Evolutionary conservation across 1,140 invertebrate genomes (phyloP).

Genomic region (Melanaphis sacchari): DNA sequence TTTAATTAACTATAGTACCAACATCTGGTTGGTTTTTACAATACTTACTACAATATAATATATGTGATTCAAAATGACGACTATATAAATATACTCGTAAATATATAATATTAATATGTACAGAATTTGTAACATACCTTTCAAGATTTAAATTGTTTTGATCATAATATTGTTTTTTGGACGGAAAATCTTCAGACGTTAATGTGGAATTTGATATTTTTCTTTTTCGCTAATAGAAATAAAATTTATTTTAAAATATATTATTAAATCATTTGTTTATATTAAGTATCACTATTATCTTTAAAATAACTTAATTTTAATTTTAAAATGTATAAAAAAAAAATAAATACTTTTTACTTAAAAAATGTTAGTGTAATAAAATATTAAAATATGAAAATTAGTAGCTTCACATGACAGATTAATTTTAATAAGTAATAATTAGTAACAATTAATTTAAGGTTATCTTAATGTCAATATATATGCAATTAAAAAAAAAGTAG

Average conservation of each 20-base stretch:
- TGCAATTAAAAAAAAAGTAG: background rate
- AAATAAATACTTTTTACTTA: background rate
- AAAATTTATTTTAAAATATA: background rate
- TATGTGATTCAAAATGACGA: background rate
- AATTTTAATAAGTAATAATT: too few species aligned
- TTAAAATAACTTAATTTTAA: background rate
- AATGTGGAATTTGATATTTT: slow-evolving; percentile 55
- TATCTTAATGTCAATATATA: background rate
- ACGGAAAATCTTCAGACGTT: slow-evolving; percentile 55
- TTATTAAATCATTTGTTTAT: background rate
- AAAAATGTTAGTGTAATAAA: background rate
- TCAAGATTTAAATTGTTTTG: slow-evolving; percentile 54
- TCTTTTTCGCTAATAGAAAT: slow-evolving; percentile 42
- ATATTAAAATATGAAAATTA: background rate
- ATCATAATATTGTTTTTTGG: slow-evolving; percentile 58
- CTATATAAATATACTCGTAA: background rate
- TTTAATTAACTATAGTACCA: background rate
- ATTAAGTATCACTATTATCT: background rate
- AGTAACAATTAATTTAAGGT: background rate
- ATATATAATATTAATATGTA: background rate
- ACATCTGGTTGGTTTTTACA: too few species aligned
- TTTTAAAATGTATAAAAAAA: background rate
- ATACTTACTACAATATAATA: background rate
- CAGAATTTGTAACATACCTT: slow-evolving; percentile 5
- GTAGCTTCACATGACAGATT: background rate